Evolutionary conservation across 2,113 vertebrate species (phyloP), one percentile per base, ranked within the genome.

Genomic region (Ceyx melanurus): DNA sequence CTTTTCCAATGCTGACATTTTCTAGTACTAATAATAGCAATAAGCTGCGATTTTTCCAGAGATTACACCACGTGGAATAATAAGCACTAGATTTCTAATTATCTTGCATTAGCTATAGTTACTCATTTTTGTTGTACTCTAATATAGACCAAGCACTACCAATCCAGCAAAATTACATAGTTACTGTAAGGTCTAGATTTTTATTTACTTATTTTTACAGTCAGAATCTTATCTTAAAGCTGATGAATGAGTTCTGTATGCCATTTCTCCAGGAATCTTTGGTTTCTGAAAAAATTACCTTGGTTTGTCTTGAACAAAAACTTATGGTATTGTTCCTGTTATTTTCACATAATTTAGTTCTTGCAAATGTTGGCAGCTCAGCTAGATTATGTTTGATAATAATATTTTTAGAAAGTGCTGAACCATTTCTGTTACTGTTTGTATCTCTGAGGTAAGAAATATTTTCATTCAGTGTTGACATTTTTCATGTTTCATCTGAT

Each of bases 401-500:
- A 4, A 1, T 88, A 77, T 90, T 93, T 92, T 88, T 74, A 95
- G 82, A 76, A 89, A 76, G 40, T 67, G 20, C 21, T 72, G 53
- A 84, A 82, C 67, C 15, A 19, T 68, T 35, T 11, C 26, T 92
- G 13, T 78, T 84, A 16, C 22, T 89, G 11, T 11, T 3, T 84
- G 12, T 68, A 53, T 43, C 51, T 91, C 40, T 26, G 18, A 70
- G 48, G 58, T 93, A 60, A 85, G 71, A 88, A 68, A 35, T 83
- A 28, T 9, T 83, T 89, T 81, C 22, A 48, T 68, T 81, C 8
- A 1, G 35, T 51, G 33, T 67, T 79, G n/a, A 72, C 14, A 56
- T 87, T 93, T 67, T 94, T 78, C 66, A 23, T 88, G 22, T 93
- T 96, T 95, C 56, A 43, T 92, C 62, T 95, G 40, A 66, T 88